Percentiles rank a stretch among this genome's conserved stretches.
phyloP scores from a whole-genome alignment of 2,888 invertebrate genomes.

The Drosophila meridionalis region DNA sequence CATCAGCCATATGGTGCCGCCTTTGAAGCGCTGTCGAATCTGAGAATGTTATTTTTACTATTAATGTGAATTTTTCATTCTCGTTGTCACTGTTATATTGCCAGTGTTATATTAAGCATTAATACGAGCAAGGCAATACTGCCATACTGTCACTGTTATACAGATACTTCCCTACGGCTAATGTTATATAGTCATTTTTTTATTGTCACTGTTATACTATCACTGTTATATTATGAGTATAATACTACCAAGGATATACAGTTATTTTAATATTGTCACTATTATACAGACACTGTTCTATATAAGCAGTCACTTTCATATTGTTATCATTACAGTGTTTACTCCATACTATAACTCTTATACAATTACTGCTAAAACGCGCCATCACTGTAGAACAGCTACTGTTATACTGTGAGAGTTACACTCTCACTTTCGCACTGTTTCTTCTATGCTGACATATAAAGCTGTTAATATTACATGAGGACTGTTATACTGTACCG shows the following conservation, averaged over 20 bases:
- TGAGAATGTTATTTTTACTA: background rate
- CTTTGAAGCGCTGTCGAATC: background rate
- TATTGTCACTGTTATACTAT: background rate
- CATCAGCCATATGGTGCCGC: constrained; percentile 11
- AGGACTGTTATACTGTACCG: background rate
- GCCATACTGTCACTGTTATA: background rate
- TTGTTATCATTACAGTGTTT: no score
- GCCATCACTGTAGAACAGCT: background rate
- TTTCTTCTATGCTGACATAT: background rate
- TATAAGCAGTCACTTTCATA: no score
- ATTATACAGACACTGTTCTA: background rate
- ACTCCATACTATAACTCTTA: background rate
- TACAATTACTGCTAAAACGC: background rate
- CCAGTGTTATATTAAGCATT: background rate
- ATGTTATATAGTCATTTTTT: background rate
- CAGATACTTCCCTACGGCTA: background rate
- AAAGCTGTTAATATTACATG: background rate
- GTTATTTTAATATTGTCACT: background rate
- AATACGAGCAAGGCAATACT: no score
- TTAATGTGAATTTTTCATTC: background rate
- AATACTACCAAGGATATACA: no score
- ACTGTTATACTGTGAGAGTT: background rate
- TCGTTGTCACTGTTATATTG: background rate
- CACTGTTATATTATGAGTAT: background rate
- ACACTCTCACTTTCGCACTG: background rate